Evolutionary conservation across 2,888 invertebrate species (phyloP).

Genomic region (Ochlodes sylvanus): DNA sequence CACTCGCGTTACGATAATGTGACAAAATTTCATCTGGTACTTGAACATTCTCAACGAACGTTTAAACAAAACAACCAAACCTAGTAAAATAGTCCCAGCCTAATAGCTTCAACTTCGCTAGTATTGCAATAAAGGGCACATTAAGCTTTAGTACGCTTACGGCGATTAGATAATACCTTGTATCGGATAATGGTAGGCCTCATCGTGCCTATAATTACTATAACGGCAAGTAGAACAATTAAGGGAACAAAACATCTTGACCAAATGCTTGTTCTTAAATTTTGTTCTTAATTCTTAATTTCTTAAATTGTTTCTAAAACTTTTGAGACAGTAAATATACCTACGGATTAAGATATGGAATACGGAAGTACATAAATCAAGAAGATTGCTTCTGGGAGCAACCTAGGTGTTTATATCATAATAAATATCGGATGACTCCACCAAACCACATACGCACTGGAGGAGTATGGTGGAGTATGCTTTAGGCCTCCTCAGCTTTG

Average conservation of each 20-base stretch:
- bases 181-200: slow-evolving; percentile 23
- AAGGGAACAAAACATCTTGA: neutral
- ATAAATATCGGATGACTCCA: too few species aligned
- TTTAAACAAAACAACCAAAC: slow-evolving; percentile 7
- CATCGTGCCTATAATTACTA: neutral
- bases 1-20: neutral
- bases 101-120: slow-evolving; percentile 13
- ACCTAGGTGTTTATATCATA: too few species aligned
- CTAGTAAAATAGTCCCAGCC: neutral
- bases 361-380: too few species aligned
- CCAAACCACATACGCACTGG: too few species aligned
- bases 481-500: too few species aligned
- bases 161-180: slow-evolving; percentile 21
- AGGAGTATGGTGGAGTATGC: too few species aligned
- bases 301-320: too few species aligned
- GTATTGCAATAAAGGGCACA: slow-evolving; percentile 24
- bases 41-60: neutral
- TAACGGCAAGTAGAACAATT: neutral
- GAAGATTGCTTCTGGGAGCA: too few species aligned
- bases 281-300: too few species aligned
- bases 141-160: slow-evolving; percentile 21
- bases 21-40: neutral
- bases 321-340: too few species aligned
- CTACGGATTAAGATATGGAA: too few species aligned
- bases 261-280: too few species aligned